Percentiles rank a stretch among this genome's conserved stretches.
These are phyloP conservation scores for Harpalus rufipes DNA, from an alignment of 2,888 invertebrate genomes.

Conservation along the genomic window DNA sequence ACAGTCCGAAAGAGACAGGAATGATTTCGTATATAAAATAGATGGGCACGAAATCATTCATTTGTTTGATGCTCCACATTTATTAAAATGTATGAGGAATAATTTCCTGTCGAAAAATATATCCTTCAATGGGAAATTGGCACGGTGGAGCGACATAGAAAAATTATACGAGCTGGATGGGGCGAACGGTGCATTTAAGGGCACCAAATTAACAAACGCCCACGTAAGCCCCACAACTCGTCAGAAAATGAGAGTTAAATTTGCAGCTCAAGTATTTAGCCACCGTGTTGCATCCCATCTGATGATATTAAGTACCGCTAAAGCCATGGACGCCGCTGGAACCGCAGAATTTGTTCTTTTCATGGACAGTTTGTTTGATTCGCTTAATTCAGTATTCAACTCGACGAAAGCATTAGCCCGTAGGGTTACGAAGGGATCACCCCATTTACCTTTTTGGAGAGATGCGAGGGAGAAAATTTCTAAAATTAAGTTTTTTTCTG, in stretches of 20 bases:
- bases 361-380: too few relatives aligned
- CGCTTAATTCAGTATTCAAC: too few relatives aligned
- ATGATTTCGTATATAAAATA: slow-evolving; percentile 7
- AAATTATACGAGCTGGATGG: neutral
- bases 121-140: neutral
- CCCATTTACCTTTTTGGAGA: too few relatives aligned
- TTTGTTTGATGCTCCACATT: slow-evolving; percentile 10
- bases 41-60: neutral
- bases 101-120: slow-evolving; percentile 4
- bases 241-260: neutral
- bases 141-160: neutral
- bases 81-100: too few relatives aligned
- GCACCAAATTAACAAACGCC: slow-evolving; percentile 1
- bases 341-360: too few relatives aligned
- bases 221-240: neutral
- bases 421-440: too few relatives aligned
- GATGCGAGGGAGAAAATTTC: neutral
- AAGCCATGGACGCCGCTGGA: neutral
- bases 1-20: neutral
- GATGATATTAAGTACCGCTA: neutral
- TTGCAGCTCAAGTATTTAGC: too few relatives aligned
- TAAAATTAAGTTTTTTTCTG: neutral
- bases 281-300: neutral
- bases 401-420: too few relatives aligned
- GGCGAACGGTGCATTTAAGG: neutral